phyloP scores from a whole-genome alignment of 2,888 invertebrate genomes.

The Cheilosia pagana region DNA sequence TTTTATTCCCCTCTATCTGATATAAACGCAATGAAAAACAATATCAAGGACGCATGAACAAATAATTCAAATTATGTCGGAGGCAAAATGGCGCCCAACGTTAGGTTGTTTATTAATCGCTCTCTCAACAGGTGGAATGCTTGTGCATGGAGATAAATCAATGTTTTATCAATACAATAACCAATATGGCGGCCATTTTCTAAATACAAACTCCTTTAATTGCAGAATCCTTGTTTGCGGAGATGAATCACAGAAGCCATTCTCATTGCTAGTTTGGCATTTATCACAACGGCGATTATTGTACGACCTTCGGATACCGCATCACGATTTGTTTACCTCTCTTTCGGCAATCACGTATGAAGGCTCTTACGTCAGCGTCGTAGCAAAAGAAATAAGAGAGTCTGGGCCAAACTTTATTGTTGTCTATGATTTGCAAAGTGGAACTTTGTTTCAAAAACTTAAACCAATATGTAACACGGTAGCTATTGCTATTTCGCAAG shows the following conservation, averaged over 20 bases:
- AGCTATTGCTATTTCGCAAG: constrained; percentile 93
- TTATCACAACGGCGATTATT: constrained; percentile 92
- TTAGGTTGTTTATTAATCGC: no score
- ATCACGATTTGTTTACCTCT: constrained; percentile 94
- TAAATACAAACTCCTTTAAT: constrained; percentile 54
- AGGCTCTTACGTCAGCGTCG: constrained; percentile 90
- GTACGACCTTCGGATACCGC: constrained; percentile 94
- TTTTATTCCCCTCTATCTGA: no score
- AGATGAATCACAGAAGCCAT: constrained; percentile 96
- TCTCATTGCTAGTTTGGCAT: constrained; percentile 95
- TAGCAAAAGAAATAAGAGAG: constrained; percentile 88
- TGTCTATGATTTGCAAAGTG: constrained; percentile 95
- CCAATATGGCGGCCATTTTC: background rate
- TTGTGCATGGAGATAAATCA: no score
- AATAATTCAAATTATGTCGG: no score
- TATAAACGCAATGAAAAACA: no score
- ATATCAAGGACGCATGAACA: no score
- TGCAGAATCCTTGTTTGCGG: constrained; percentile 92
- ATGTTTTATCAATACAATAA: no score
- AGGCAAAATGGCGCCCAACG: no score
- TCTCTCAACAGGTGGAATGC: no score
- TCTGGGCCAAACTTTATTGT: constrained; percentile 94
- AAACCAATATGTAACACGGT: constrained; percentile 93
- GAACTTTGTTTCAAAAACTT: constrained; percentile 96
- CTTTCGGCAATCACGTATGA: constrained; percentile 93